Evolutionary conservation across 2,888 invertebrate genomes (phyloP).

Genomic region (Drosophila nr. fundita): DNA sequence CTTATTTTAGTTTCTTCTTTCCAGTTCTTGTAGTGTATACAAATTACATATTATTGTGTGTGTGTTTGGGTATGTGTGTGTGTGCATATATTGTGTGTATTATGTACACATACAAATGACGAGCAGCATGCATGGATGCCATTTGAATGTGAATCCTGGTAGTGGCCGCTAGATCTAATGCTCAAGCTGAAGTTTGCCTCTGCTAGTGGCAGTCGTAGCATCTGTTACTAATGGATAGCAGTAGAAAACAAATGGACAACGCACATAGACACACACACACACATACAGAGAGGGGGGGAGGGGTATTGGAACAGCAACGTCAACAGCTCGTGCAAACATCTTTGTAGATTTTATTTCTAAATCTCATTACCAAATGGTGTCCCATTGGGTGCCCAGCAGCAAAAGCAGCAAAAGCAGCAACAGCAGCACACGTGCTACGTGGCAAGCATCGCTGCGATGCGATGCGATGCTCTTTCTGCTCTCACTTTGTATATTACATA

Average conservation of each 20-base stretch:
- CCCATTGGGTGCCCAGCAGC: slow-evolving; percentile 60
- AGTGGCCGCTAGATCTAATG: slow-evolving; percentile 3
- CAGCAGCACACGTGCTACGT: slow-evolving; percentile 43
- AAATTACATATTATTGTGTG: background rate
- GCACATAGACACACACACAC: slow-evolving; percentile 57
- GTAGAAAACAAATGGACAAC: slow-evolving; percentile 81
- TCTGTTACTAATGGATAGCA: slow-evolving; percentile 78
- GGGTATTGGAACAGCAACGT: slow-evolving; percentile 50
- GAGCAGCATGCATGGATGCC: slow-evolving; percentile 65
- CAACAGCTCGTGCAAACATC: slow-evolving; percentile 80
- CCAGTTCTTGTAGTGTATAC: background rate
- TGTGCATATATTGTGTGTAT: slow-evolving; percentile 47
- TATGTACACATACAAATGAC: slow-evolving; percentile 61
- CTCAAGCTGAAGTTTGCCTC: slow-evolving; percentile 34
- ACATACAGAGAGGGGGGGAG: background rate
- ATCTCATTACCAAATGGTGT: slow-evolving; percentile 81
- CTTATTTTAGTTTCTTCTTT: slow-evolving; percentile 5
- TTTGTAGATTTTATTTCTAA: slow-evolving; percentile 81
- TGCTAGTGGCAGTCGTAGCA: slow-evolving; percentile 72
- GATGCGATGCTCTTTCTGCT: background rate
- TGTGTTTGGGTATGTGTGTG: background rate
- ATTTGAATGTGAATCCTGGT: slow-evolving; percentile 68
- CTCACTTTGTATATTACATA: background rate
- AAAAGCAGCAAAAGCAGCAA: background rate
- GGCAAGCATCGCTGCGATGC: slow-evolving; percentile 7